A percentile compares a stretch with the other conserved stretches of the same genome.
These are phyloP conservation scores for Sinodicranocentrus sp. DNA, from an alignment of 2,888 invertebrate species.

Conservation along the genomic window DNA sequence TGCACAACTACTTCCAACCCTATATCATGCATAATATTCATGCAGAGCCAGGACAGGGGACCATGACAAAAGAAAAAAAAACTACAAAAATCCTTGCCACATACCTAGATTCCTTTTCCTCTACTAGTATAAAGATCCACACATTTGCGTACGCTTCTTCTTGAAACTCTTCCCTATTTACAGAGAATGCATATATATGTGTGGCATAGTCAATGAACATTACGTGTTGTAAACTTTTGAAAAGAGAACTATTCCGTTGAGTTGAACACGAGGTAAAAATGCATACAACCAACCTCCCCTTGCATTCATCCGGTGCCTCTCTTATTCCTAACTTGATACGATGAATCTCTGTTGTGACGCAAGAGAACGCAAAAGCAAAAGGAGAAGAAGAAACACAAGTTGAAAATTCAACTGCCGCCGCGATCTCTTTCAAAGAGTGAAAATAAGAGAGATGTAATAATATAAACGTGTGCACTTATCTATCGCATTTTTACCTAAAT, in stretches of 20 bases:
- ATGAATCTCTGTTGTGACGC: slow-evolving; percentile 51
- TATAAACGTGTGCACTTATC: too few species aligned
- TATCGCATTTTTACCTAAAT: neutral
- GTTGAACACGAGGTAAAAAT: slow-evolving; percentile 52
- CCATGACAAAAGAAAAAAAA: neutral
- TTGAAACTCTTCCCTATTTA: neutral
- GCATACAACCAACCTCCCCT: slow-evolving; percentile 19
- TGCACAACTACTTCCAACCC: slow-evolving; percentile 15
- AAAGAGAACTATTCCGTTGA: slow-evolving; percentile 33
- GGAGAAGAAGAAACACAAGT: neutral
- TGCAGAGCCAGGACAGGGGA: neutral
- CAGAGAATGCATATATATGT: neutral
- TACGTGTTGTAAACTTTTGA: slow-evolving; percentile 27
- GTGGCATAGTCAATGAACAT: slow-evolving; percentile 7
- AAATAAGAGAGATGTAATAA: neutral
- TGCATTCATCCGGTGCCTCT: slow-evolving; percentile 8
- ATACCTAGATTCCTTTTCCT: slow-evolving; percentile 8
- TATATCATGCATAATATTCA: slow-evolving; percentile 27
- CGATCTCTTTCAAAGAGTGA: slow-evolving; percentile 10
- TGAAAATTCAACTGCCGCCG: slow-evolving; percentile 18
- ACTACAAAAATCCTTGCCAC: slow-evolving; percentile 12
- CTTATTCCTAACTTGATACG: slow-evolving; percentile 33
- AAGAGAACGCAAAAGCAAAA: slow-evolving; percentile 23
- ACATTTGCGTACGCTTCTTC: neutral
- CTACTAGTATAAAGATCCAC: neutral